Conservation (phyloP, 1,140 invertebrate species). For the Drosophila arizonae region DNA sequence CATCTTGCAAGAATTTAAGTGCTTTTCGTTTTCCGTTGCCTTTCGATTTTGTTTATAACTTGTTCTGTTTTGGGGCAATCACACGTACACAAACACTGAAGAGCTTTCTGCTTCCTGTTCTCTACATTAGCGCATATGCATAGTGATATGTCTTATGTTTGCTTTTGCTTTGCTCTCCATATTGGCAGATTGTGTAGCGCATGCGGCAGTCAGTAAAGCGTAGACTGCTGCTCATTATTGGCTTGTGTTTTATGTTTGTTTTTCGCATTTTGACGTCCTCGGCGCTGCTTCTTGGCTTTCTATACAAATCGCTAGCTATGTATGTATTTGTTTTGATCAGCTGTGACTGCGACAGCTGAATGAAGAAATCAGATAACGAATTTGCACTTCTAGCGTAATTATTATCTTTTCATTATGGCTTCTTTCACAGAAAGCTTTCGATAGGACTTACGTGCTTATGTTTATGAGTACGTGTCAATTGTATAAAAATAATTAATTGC, state of each 20-base stretch:
- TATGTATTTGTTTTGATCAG: constrained; percentile 48
- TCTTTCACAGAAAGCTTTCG: constrained; percentile 27
- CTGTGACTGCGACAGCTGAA: constrained; percentile 32
- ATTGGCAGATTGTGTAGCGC: constrained; percentile 13
- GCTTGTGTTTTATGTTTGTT: constrained; percentile 45
- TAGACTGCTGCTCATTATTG: constrained; percentile 32
- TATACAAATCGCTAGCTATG: constrained; percentile 53
- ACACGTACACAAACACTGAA: constrained; percentile 31
- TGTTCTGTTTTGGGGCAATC: constrained; percentile 59
- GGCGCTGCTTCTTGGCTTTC: constrained; percentile 62
- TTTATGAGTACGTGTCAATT: constrained; percentile 31
- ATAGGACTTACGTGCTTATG: constrained; percentile 20
- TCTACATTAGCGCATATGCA: constrained; percentile 34
- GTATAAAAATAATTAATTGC: constrained; percentile 6
- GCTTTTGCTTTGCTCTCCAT: neutral
- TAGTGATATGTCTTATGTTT: neutral
- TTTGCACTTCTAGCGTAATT: constrained; percentile 87
- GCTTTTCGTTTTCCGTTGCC: constrained; percentile 58
- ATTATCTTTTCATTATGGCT: constrained; percentile 63
- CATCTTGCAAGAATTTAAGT: constrained; percentile 33
- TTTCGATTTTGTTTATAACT: constrained; percentile 80
- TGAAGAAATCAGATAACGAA: constrained; percentile 35
- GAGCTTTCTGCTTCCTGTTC: constrained; percentile 50
- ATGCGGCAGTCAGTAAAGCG: constrained; percentile 28
- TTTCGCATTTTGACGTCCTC: constrained; percentile 62